These are phyloP conservation scores for Incurvaria masculella DNA, from an alignment of 2,888 invertebrate species.

Conservation along the genomic window DNA sequence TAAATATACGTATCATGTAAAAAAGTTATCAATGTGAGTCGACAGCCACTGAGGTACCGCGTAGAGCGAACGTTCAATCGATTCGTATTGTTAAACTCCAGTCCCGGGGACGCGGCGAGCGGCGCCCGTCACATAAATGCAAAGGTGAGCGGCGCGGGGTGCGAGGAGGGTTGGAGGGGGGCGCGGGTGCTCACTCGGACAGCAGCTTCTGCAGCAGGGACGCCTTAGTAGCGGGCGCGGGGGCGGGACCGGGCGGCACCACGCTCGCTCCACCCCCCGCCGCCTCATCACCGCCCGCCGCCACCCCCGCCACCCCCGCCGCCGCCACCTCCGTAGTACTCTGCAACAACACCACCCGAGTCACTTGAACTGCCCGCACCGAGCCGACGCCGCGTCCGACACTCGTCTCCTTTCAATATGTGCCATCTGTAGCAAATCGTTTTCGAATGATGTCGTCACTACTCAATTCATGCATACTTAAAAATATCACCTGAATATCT, in stretches of 20 bases:
- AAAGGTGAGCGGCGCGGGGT: not conserved
- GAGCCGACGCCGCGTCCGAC: too few relatives aligned
- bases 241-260: slow-evolving; percentile 16
- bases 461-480: too few relatives aligned
- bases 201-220: slow-evolving; percentile 83
- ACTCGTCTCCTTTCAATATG: too few relatives aligned
- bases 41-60: slow-evolving; percentile 50
- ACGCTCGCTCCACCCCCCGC: slow-evolving; percentile 19
- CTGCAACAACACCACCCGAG: slow-evolving; percentile 22
- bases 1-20: slow-evolving; percentile 43
- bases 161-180: too few relatives aligned
- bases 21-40: slow-evolving; percentile 37
- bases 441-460: too few relatives aligned
- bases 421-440: too few relatives aligned
- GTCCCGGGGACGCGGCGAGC: not conserved
- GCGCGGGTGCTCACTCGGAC: slow-evolving; percentile 76
- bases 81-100: not conserved
- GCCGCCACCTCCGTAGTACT: slow-evolving; percentile 53
- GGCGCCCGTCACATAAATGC: not conserved
- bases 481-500: too few relatives aligned
- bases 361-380: too few relatives aligned
- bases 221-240: slow-evolving; percentile 54
- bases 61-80: slow-evolving; percentile 32
- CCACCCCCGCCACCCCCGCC: slow-evolving; percentile 35
- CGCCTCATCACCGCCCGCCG: slow-evolving; percentile 3